Evolutionary conservation across 2,797 vertebrate genomes (phyloP), one percentile per base, ranked within the genome.

Genomic region (Sebastes iracundus): DNA sequence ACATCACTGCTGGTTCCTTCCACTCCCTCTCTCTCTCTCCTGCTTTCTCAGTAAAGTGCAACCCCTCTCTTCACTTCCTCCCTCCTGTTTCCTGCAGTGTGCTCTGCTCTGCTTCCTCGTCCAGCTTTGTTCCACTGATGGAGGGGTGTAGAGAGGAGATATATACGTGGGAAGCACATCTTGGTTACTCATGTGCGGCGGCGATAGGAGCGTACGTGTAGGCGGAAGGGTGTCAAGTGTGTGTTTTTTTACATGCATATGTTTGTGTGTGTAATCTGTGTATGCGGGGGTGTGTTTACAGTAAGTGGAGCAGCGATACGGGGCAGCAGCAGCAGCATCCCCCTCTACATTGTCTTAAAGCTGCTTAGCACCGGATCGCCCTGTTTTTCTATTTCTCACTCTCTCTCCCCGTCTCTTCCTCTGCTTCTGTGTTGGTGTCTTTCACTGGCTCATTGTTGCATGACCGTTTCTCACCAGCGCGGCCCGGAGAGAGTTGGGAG

Each of bases 171-270:
- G 90, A 89, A 79, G 88, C 81, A 83, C 88, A 90, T 91, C 83
- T 87, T 85, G 84, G 91, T 88, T 92, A 79, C 78, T 90, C 86
- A 61, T 90, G 87, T 84, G 86, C 77, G 8, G 72, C 72, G 79
- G 82, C 10, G 79, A 93, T 89, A 87, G 81, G 72, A 83, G 79
- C 12, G 74, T 25, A n/a, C 12, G 70, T 28, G 86, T 87, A 22
- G 87, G 90, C 12, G 87, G 80, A 64, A 61, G 71, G 75, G 80
- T 85, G 77, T 79, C 61, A 6, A 49, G 52, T 16, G 66, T 70
- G 75, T 77, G 63, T 77, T 77, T 82, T 72, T 33, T 72, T 33
- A 22, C 71, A 25, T 79, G 74, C 32, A 28, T 32, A 22, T 69
- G 72, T 76, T 59, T 55, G 55, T 49, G 75, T 65, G 71, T 63